A percentile compares a stretch with the other conserved stretches of the same genome.
phyloP scores from a whole-genome alignment of 2,888 invertebrate genomes.

The Phyllotreta striolata region DNA sequence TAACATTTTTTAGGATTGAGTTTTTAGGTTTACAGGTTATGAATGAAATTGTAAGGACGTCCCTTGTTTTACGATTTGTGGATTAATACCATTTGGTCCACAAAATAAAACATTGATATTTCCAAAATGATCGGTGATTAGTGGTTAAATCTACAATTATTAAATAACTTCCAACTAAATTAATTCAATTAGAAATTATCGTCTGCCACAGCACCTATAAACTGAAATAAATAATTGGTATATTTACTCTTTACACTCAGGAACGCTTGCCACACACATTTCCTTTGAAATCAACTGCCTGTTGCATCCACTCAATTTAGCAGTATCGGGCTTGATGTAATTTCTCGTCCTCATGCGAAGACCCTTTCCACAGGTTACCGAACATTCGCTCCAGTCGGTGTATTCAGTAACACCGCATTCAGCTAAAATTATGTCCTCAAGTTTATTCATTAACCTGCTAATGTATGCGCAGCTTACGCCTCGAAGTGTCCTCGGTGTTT shows the following conservation, averaged over 20 bases:
- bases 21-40: too few species aligned
- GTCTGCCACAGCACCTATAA: background rate
- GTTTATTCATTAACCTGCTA: background rate
- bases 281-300: constrained; percentile 85
- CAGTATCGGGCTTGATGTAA: constrained; percentile 76
- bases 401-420: constrained; percentile 84
- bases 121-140: too few species aligned
- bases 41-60: too few species aligned
- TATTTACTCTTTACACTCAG: constrained; percentile 77
- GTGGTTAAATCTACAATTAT: too few species aligned
- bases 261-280: constrained; percentile 82
- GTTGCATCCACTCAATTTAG: constrained; percentile 73
- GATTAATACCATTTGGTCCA: too few species aligned
- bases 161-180: too few species aligned
- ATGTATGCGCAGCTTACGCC: constrained; percentile 65
- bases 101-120: too few species aligned
- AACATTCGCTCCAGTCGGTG: constrained; percentile 80
- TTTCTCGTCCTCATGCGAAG: constrained; percentile 78
- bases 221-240: constrained; percentile 7
- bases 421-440: constrained; percentile 62
- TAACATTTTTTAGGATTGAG: too few species aligned
- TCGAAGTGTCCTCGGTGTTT: constrained; percentile 71
- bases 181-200: background rate
- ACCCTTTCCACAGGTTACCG: constrained; percentile 89
- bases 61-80: too few species aligned